Evolutionary conservation across 2,113 vertebrate species (phyloP).

Genomic region (Petromus typicus): DNA sequence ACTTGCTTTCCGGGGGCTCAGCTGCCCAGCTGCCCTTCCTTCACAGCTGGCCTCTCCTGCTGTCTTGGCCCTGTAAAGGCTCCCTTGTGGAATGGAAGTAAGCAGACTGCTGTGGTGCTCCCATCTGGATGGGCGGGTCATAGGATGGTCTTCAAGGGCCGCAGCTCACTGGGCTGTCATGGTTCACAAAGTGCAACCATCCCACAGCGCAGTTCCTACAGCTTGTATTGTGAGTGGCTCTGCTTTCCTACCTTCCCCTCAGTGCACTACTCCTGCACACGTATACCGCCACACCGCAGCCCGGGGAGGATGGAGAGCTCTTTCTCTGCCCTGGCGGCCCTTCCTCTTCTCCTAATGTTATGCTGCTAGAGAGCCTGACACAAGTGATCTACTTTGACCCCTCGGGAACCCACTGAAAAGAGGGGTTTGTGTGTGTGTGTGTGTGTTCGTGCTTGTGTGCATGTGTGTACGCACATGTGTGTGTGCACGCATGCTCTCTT

Average conservation of each 20-base stretch:
- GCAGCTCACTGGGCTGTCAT: neutral
- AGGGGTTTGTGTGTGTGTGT: neutral
- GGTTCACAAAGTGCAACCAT: neutral
- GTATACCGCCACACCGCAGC: fast-evolving
- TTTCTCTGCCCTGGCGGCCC: neutral
- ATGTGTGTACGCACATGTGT: no score
- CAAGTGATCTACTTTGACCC: neutral
- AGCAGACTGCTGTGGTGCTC: neutral
- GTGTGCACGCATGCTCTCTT: neutral
- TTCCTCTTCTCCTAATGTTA: fast-evolving
- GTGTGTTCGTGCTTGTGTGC: no score
- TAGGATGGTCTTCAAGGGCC: no score
- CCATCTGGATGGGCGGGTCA: fast-evolving
- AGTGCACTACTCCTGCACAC: neutral
- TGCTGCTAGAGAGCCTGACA: neutral
- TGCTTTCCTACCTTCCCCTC: neutral
- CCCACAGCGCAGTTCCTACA: neutral
- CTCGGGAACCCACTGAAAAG: neutral
- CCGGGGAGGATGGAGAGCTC: neutral
- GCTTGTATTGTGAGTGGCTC: neutral
- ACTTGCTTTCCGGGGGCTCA: neutral
- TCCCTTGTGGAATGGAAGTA: neutral
- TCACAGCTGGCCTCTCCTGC: neutral
- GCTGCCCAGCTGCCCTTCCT: neutral
- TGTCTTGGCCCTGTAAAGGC: neutral